Evolutionary conservation across 2,797 vertebrate genomes (phyloP), one percentile per base, ranked within the genome.

Genomic region (Pogonophryne albipinna): DNA sequence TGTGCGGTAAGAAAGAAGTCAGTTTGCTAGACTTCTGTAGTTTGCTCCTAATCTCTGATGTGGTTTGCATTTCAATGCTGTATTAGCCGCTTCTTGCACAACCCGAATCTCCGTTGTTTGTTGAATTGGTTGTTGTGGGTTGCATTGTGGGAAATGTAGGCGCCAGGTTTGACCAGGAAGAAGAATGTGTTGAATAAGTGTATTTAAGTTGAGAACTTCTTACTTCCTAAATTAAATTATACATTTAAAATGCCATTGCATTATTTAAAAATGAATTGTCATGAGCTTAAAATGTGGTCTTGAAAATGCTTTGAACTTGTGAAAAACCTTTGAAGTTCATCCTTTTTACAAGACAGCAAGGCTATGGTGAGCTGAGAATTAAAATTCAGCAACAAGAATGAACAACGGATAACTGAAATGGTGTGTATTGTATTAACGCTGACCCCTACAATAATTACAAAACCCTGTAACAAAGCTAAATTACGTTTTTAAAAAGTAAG

Each of bases 121-220:
- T 7, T 0, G 1, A 50, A 45, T 2, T 19, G 17, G 20, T 8
- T 0, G 23, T 0, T 2, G 11, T 45, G 1, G 45, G 23, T 51
- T 63, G 41, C 20, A 56, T 50, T 23, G 16, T 67, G 20, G 14
- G 12, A 60, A 71, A 34, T 61, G 41, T 46, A 52, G 14, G 44
- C 1, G 13, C 4, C 45, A 49, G 14, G 14, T 56, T 53, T 53
- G 15, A 66, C 17, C 19, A 65, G 47, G 31, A 57, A 20, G 17
- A 58, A 31, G 9, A 15, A 34, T 45, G n/a, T 10, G 50, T 38
- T 15, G 10, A 19, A 46, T n/a, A 38, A 38, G 34, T 38, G 27
- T 27, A 38, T 38, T 38, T 38, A 38, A 38, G 34, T 38, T 38
- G 34, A 38, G 34, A 38, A 38, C 0, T 58, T 27, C 3, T 57